Evolutionary conservation across 2,797 vertebrate genomes (phyloP).

Genomic region (Phyllotis vaccarum): DNA sequence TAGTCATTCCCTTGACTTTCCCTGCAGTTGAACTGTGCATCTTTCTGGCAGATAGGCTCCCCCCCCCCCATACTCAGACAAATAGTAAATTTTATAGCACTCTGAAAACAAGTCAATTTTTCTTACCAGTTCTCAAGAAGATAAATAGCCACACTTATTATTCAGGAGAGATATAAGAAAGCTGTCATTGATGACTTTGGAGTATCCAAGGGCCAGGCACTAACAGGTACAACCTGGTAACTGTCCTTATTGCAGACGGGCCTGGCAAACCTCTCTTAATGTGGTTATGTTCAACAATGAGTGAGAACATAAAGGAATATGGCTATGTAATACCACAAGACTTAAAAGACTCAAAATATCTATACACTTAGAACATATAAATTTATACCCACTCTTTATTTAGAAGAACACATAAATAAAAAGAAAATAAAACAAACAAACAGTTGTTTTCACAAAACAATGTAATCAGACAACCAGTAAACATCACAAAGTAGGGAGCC

Average conservation of each 20-base stretch:
- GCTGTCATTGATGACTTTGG: not conserved
- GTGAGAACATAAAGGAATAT: not conserved
- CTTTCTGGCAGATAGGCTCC: not conserved
- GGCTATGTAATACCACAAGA: not conserved
- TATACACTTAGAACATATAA: not conserved
- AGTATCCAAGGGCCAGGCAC: not conserved
- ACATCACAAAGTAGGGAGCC: not conserved
- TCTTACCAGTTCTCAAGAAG: not conserved
- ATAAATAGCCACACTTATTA: constrained; percentile 47
- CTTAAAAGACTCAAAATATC: not conserved
- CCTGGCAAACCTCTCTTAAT: constrained; percentile 27
- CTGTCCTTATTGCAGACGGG: not conserved
- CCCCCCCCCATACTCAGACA: constrained; percentile 36
- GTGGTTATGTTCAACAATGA: not conserved
- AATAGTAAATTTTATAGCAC: not conserved
- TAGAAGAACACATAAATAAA: not conserved
- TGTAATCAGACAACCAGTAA: not conserved
- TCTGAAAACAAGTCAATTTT: constrained; percentile 41
- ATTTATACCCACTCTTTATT: not conserved
- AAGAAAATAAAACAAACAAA: not conserved
- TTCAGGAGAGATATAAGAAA: constrained; percentile 36
- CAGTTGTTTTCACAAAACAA: not conserved
- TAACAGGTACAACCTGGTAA: constrained; percentile 1
- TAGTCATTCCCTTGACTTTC: not conserved
- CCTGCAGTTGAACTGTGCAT: not conserved